Percentiles rank a stretch among this genome's conserved stretches.
phyloP scores from a whole-genome alignment of 1,140 invertebrate genomes.

The Pogonognathellus flavescens region DNA sequence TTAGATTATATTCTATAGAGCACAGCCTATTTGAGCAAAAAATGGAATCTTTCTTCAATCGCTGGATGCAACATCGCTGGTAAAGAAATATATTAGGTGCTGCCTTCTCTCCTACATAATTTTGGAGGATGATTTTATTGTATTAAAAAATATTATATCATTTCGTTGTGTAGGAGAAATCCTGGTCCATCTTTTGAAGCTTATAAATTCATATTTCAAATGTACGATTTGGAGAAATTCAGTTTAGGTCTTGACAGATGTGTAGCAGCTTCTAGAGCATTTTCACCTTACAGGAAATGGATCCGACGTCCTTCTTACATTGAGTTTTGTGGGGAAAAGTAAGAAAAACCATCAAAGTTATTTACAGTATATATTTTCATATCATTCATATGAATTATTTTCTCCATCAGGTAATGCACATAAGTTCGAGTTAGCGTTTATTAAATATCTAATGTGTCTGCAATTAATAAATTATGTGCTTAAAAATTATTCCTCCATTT shows the following conservation, averaged over 20 bases:
- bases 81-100: too few relatives aligned
- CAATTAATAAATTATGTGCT: not conserved
- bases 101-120: too few relatives aligned
- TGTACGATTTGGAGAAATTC: slow-evolving; percentile 52
- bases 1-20: not conserved
- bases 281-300: slow-evolving; percentile 55
- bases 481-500: not conserved
- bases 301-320: slow-evolving; percentile 40
- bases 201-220: slow-evolving; percentile 52
- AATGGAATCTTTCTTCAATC: slow-evolving; percentile 63
- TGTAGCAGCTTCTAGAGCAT: slow-evolving; percentile 50
- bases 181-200: slow-evolving; percentile 49
- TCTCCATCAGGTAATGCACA: not conserved
- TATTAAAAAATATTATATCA: too few relatives aligned
- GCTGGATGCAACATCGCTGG: slow-evolving; percentile 50
- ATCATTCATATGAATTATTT: not conserved
- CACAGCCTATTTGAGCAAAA: slow-evolving; percentile 42
- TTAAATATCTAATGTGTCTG: not conserved
- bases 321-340: not conserved
- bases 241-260: slow-evolving; percentile 51
- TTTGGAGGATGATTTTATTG: too few relatives aligned
- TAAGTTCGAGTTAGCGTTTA: not conserved
- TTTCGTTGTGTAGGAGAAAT: slow-evolving; percentile 4
- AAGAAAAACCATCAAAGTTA: not conserved
- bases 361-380: not conserved